Base-by-base conservation (phyloP, 2,113 vertebrate species). In the Leucoraja erinaceus region DNA sequence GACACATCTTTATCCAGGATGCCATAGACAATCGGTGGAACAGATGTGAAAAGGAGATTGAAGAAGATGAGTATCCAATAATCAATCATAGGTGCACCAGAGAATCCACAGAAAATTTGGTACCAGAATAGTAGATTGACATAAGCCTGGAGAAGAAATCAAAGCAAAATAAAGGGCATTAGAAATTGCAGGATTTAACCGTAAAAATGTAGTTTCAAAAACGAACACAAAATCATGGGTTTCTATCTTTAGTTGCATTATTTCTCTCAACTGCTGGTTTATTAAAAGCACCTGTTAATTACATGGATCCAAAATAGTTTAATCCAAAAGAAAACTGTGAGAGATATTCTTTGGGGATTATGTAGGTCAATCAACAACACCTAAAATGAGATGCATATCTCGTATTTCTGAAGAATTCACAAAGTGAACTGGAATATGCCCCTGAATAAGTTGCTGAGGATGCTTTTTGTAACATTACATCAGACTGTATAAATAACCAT, bases 61-160 rank as follows among this genome's bases (percentile, higher is more conserved):
- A 97, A 97, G 93, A 97, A 95, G 94, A 97, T 97, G 94, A 97
- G 94, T 94, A 96, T 95, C 97, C 97, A 97, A 0, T 96, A 96
- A 95, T 97, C 96, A 5, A 96, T 96, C 97, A 97, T 96, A 63
- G 97, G 96, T 4, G 96, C 96, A 94, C 97, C 97, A 93, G 97
- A 97, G 95, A 97, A 97, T 33, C 97, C 97, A 93, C 96, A 97
- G 94, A 96, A 97, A 95, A 97, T 97, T 94, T 97, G 97, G 94
- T 96, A 97, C 97, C 97, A 97, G 94, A 97, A 97, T 63, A 97
- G 95, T 84, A 97, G 96, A 94, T 96, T 96, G 93, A 97, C 97
- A 0, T 96, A 97, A 75, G 96, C 95, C 97, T 97, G 94, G 59
- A 94, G 94, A 20, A 47, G 7, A 66, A 20, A 77, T 38, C 14